These are phyloP conservation scores for Oligia fasciuncula DNA, from an alignment of 2,888 invertebrate species.

Conservation along the genomic window DNA sequence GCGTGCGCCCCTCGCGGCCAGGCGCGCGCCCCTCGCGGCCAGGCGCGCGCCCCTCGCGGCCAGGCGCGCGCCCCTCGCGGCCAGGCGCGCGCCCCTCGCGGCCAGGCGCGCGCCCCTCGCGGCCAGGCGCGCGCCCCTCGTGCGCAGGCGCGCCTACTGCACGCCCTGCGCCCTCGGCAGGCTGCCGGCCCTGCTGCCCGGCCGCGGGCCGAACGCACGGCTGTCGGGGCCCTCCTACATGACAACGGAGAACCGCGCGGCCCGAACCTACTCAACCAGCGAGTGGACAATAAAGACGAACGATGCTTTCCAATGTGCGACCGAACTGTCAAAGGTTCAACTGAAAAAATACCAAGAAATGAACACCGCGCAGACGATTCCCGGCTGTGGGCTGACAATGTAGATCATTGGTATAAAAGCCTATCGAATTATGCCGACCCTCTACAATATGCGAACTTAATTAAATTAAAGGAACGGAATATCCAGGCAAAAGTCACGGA, in stretches of 20 bases:
- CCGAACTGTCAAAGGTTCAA: neutral
- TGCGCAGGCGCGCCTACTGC: constrained; percentile 25
- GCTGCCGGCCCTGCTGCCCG: constrained; percentile 48
- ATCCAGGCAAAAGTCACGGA: neutral
- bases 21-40: constrained; percentile 82
- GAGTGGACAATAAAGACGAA: constrained; percentile 9
- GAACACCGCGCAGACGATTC: constrained; percentile 24
- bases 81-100: too few species aligned
- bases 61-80: constrained; percentile 86
- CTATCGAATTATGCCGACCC: constrained; percentile 49
- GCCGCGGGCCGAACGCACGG: neutral
- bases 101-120: too few species aligned
- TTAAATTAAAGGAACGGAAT: constrained; percentile 11
- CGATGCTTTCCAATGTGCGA: neutral
- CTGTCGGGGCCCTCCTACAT: constrained; percentile 25
- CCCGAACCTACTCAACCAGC: constrained; percentile 54
- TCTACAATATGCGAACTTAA: constrained; percentile 20
- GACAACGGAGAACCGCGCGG: constrained; percentile 68
- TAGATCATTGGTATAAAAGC: constrained; percentile 64
- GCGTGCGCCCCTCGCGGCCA: constrained; percentile 82
- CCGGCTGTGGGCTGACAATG: constrained; percentile 53
- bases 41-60: constrained; percentile 83
- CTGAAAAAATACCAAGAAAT: constrained; percentile 15
- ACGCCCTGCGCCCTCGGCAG: neutral
- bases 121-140: too few species aligned